Evolutionary conservation across 2,888 invertebrate genomes (phyloP), one percentile per base, ranked within the genome.

Genomic region (Dugesia japonica): DNA sequence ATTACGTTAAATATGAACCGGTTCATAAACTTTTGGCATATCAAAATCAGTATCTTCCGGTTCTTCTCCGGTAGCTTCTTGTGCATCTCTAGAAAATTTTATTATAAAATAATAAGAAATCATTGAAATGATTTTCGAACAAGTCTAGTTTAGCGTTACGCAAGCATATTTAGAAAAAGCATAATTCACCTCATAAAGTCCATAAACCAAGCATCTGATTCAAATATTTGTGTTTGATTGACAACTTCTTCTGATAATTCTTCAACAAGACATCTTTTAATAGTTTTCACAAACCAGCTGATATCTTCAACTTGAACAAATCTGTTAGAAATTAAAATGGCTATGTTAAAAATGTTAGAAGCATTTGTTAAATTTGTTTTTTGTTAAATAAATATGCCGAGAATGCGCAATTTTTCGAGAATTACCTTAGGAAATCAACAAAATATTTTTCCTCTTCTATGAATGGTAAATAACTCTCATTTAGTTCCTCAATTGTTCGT

Each of bases 61-160:
- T 87, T 95, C 95, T 85, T 95, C 95, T 0, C 94, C 94, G 0
- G 94, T 94, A 0, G 94, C 94, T 85, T 95, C 95, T 9, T 94
- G 94, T 20, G 94, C 94, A 86, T 95, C 94, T 84, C 92, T 84
- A 76, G 26, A 71, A 73, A 75, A 73, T 7, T 28, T 13, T 13
- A 38, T 38, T 38, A 38, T 17, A 38, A 38, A n/a, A 42, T 17
- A 42, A 15, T 17, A 73, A n/a, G 15, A n/a, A 31, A 15, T 15
- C 13, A 75, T 20, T 71, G 15, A 15, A 42, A 42, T 15, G 17
- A 15, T 15, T 15, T 15, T 42, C 42, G 17, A 17, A 42, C 42
- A 15, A 42, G 42, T 42, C 17, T 42, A 42, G 42, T 15, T 15
- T 42, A 42, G 42, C 4, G 26, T 23, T 23, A 1, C 26, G 71